These are phyloP conservation scores for Lytechinus pictus DNA, from an alignment of 35 echinoderm and acorn worm genomes.

Conservation along the genomic window DNA sequence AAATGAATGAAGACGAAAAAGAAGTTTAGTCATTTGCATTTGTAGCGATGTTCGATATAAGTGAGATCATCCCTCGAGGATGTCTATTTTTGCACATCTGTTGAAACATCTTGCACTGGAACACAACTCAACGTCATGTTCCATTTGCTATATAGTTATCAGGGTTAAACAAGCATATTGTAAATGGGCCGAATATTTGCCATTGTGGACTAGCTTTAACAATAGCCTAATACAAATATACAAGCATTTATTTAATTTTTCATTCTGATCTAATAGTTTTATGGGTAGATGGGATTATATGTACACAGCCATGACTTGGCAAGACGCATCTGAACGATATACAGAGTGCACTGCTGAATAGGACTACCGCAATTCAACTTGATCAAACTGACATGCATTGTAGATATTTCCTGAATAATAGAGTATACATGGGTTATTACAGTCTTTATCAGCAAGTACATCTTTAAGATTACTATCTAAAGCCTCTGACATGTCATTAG, in stretches of 20 bases:
- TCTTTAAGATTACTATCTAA: neutral
- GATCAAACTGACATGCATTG: neutral
- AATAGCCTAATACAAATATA: constrained; percentile 19
- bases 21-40: neutral
- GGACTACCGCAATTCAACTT: neutral
- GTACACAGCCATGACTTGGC: neutral
- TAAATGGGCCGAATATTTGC: neutral
- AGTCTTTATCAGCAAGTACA: constrained; percentile 10
- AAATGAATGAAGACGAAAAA: neutral
- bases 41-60: neutral
- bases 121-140: neutral
- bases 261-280: neutral
- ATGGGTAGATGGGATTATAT: neutral
- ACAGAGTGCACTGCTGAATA: constrained; percentile 13
- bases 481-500: neutral
- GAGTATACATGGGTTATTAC: neutral
- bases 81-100: neutral
- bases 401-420: neutral
- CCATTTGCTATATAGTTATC: neutral
- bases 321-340: neutral
- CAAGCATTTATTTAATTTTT: neutral
- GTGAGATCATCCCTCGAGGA: neutral
- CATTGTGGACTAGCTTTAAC: neutral
- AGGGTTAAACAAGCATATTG: neutral
- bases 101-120: neutral